Conservation (phyloP, 2,888 invertebrate genomes). For the Drosophila trichaetosa region DNA sequence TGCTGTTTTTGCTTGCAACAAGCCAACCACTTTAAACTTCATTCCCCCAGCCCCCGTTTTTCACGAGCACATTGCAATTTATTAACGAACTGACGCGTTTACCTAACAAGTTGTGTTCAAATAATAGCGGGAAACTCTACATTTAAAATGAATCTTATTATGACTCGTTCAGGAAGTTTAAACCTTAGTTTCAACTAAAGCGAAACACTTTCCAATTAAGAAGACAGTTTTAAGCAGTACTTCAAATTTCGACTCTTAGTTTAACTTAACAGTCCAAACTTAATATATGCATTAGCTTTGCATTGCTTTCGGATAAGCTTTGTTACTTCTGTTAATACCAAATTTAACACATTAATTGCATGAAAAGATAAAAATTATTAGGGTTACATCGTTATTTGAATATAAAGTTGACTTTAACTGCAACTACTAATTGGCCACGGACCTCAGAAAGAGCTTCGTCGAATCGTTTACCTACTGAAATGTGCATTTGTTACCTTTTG, state of each 20-base stretch:
- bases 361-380: not conserved
- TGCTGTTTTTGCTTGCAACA: constrained; percentile 33
- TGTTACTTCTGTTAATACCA: not conserved
- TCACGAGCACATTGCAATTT: constrained; percentile 23
- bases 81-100: constrained; percentile 32
- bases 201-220: not conserved
- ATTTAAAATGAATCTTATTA: not conserved
- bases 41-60: not conserved
- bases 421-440: not conserved
- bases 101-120: not conserved
- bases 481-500: not conserved
- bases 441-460: not conserved
- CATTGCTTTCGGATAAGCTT: not conserved
- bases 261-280: not conserved
- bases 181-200: not conserved
- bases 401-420: not conserved
- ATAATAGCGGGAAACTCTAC: constrained; percentile 7
- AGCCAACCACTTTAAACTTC: constrained; percentile 30
- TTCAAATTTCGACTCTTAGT: not conserved
- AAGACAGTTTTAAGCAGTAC: not conserved
- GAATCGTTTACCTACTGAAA: not conserved
- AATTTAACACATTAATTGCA: not conserved
- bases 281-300: not conserved
- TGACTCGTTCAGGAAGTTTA: not conserved
- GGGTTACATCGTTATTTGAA: not conserved